These are phyloP conservation scores for Hypsibius dujardini DNA, from an alignment of 1,140 invertebrate genomes.

Conservation along the genomic window DNA sequence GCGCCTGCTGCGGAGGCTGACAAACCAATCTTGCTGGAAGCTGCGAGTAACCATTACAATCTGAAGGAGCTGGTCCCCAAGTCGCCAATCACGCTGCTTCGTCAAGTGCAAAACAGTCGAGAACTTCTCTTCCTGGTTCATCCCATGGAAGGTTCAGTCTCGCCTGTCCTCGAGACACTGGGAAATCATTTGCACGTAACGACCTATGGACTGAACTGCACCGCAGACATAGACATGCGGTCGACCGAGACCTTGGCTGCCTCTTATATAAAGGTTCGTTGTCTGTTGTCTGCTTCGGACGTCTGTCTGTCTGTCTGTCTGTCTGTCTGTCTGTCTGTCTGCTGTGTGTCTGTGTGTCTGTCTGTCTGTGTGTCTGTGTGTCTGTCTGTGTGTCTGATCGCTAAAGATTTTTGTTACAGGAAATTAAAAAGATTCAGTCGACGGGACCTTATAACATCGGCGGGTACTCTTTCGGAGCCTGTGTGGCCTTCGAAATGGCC, in stretches of 20 bases:
- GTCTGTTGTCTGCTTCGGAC: not conserved
- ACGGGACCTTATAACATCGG: conserved; percentile 63
- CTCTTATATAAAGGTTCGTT: not conserved
- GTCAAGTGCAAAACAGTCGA: not conserved
- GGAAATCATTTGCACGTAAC: not conserved
- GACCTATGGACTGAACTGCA: not conserved
- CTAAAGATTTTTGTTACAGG: conserved; percentile 29
- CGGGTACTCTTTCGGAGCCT: conserved; percentile 84
- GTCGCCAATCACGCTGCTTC: not conserved
- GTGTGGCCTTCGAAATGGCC: conserved; percentile 81
- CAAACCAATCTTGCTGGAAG: not conserved
- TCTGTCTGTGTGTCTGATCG: too few species aligned
- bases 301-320: not conserved
- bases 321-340: not conserved
- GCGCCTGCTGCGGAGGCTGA: not conserved
- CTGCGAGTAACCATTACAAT: not conserved
- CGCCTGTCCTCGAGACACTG: not conserved
- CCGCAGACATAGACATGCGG: not conserved
- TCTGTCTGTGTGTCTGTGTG: not conserved
- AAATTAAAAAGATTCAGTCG: conserved; percentile 56
- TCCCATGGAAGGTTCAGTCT: not conserved
- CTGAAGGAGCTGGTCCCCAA: not conserved
- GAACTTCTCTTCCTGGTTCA: not conserved
- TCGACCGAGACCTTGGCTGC: not conserved
- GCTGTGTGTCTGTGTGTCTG: not conserved